Conservation (phyloP, 1,140 invertebrate species). For the Calliphora vicina region DNA sequence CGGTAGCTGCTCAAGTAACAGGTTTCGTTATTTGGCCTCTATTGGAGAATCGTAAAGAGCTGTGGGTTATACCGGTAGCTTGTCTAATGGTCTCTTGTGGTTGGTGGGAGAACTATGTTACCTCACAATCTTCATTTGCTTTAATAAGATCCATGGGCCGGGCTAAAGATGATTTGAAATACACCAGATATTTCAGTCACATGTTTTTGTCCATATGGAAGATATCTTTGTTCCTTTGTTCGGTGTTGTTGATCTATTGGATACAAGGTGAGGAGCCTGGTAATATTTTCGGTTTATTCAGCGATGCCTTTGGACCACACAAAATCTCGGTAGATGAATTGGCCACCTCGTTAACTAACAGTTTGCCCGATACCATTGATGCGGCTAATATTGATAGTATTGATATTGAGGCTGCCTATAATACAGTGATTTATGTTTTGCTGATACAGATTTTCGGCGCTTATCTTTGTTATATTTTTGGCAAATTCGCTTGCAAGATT, state of each 20-base stretch:
- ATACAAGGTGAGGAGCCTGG: slow-evolving; percentile 78
- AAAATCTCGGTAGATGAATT: slow-evolving; percentile 82
- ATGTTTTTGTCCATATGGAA: slow-evolving; percentile 91
- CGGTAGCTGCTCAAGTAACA: slow-evolving; percentile 84
- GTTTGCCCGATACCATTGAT: slow-evolving; percentile 78
- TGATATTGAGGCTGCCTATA: slow-evolving; percentile 73
- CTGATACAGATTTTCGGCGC: slow-evolving; percentile 83
- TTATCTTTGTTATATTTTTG: slow-evolving; percentile 90
- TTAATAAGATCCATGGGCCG: slow-evolving; percentile 80
- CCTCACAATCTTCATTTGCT: slow-evolving; percentile 80
- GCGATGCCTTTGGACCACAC: slow-evolving; percentile 78
- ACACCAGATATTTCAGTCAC: slow-evolving; percentile 87
- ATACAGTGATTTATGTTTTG: slow-evolving; percentile 80
- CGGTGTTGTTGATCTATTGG: slow-evolving; percentile 76
- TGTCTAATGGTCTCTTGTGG: slow-evolving; percentile 87
- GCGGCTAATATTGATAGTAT: slow-evolving; percentile 75
- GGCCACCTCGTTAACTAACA: slow-evolving; percentile 63
- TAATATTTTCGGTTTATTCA: slow-evolving; percentile 80
- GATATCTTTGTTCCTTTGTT: slow-evolving; percentile 80
- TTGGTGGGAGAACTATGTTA: slow-evolving; percentile 98
- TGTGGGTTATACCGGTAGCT: slow-evolving; percentile 86
- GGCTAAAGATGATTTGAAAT: slow-evolving; percentile 81
- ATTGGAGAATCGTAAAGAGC: slow-evolving; percentile 72
- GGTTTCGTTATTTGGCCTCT: slow-evolving; percentile 91
- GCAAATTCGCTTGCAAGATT: slow-evolving; percentile 96